Percentiles rank a stretch among this genome's conserved stretches.
Evolutionary conservation across 2,797 vertebrate genomes (phyloP).

Genomic region (Sebastes kiyomatsui): DNA sequence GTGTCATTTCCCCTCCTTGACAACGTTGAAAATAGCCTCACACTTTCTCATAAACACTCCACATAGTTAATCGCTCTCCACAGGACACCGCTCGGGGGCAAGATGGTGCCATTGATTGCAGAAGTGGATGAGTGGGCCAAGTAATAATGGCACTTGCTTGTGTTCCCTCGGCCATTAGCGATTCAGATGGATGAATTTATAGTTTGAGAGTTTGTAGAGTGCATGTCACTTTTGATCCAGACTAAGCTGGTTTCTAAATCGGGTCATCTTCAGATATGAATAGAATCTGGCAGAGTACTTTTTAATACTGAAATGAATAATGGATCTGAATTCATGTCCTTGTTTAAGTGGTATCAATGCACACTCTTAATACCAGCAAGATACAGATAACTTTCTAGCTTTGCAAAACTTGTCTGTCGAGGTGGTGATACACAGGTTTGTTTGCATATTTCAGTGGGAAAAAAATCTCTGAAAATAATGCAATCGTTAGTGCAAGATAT

Average conservation of each 20-base stretch:
- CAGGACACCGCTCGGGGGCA: neutral
- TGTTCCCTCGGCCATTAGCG: conserved; percentile 34
- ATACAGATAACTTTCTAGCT: neutral
- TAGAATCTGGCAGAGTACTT: conserved; percentile 10
- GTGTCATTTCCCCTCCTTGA: conserved; percentile 25
- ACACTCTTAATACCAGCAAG: neutral
- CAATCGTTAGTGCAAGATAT: neutral
- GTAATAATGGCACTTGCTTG: conserved; percentile 47
- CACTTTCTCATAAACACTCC: conserved; percentile 66
- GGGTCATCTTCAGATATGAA: conserved; percentile 33
- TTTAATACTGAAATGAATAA: neutral
- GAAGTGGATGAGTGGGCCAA: conserved; percentile 54
- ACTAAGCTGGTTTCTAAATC: conserved; percentile 24
- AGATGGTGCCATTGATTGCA: conserved; percentile 63
- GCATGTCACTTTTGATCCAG: neutral
- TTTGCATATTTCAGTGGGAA: neutral
- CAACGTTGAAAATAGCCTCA: conserved; percentile 65
- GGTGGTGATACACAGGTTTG: neutral
- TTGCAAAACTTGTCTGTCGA: neutral
- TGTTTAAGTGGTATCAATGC: neutral
- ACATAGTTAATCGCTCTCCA: conserved; percentile 52
- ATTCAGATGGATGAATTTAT: conserved; percentile 45
- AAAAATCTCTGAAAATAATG: neutral
- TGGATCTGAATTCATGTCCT: neutral
- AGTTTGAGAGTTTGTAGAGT: conserved; percentile 26